These are phyloP conservation scores for Trisateles emortualis DNA, from an alignment of 2,888 invertebrate genomes.

Conservation along the genomic window DNA sequence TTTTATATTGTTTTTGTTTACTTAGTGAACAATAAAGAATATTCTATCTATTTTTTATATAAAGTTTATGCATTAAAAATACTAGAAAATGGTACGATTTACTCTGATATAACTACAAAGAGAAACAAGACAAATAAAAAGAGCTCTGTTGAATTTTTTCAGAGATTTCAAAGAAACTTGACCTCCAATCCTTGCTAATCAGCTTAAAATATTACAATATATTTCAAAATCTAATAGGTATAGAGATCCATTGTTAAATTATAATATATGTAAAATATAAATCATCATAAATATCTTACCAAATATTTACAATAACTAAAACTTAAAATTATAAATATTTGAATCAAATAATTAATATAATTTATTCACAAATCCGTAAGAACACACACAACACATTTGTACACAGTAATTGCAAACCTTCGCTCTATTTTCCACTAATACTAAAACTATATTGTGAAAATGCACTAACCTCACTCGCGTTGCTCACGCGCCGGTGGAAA, in stretches of 20 bases:
- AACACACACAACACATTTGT: constrained; percentile 48
- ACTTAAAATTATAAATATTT: not conserved
- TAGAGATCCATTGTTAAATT: not conserved
- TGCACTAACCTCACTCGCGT: constrained; percentile 80
- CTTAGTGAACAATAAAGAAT: no score
- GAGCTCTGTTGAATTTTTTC: no score
- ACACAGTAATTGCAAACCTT: constrained; percentile 37
- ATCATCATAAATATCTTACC: not conserved
- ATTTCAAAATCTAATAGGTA: not conserved
- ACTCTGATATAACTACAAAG: no score
- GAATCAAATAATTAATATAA: constrained; percentile 4
- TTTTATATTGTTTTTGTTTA: no score
- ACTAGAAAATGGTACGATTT: no score
- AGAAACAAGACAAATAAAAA: no score
- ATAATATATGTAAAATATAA: not conserved
- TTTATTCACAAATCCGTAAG: constrained; percentile 20
- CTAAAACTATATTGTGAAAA: constrained; percentile 52
- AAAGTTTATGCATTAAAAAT: no score
- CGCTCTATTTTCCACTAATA: constrained; percentile 36
- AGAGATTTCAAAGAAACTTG: no score
- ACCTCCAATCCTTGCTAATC: not conserved
- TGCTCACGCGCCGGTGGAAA: constrained; percentile 72
- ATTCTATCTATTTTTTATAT: no score
- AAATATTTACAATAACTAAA: not conserved
- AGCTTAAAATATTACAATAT: not conserved